Conservation (phyloP, 2,888 invertebrate genomes). For the Temnothorax unifasciatus region DNA sequence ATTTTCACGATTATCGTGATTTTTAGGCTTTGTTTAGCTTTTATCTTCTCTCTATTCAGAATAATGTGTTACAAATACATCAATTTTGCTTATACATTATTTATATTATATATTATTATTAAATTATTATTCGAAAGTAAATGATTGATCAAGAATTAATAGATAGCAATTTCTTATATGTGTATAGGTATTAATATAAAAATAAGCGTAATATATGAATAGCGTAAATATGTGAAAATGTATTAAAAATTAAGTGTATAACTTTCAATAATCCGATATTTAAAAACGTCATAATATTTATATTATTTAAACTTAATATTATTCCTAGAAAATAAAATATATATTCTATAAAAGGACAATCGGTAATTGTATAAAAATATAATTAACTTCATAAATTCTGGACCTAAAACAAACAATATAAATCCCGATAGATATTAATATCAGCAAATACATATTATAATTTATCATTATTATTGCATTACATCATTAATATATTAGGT, state of each 20-base stretch:
- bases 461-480: no score
- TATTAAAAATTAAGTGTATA: not conserved
- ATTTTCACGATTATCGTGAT: not conserved
- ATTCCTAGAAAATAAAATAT: conserved; percentile 5
- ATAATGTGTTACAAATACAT: not conserved
- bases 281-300: not conserved
- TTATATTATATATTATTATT: not conserved
- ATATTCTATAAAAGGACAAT: not conserved
- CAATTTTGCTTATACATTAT: not conserved
- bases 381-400: not conserved
- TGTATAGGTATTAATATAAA: not conserved
- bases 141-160: not conserved
- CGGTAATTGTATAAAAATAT: not conserved
- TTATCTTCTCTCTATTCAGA: not conserved
- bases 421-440: not conserved
- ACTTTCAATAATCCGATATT: not conserved
- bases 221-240: not conserved
- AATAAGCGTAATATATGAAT: not conserved
- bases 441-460: not conserved
- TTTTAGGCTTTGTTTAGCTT: not conserved
- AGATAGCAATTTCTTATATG: not conserved
- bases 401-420: not conserved
- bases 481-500: conserved; percentile 24
- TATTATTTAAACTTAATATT: not conserved
- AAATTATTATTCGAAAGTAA: not conserved